Evolutionary conservation across 2,888 invertebrate genomes (phyloP).

Genomic region (Amiota communis): DNA sequence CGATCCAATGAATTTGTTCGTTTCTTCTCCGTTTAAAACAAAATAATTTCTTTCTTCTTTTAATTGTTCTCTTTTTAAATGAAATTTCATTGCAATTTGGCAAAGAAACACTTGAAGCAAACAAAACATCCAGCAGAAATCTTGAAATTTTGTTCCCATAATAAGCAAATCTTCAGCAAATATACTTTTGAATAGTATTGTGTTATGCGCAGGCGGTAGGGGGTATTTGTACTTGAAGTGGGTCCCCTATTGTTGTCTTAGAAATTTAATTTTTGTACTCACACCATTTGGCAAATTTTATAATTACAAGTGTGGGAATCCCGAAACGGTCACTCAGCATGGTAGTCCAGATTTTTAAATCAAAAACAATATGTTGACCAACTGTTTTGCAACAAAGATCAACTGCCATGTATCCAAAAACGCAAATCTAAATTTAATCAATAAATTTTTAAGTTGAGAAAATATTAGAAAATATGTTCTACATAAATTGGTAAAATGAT

Average conservation of each 20-base stretch:
- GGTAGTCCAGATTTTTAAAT: background rate
- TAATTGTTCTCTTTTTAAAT: no score
- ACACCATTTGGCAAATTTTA: background rate
- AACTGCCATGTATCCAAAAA: no score
- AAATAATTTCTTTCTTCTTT: no score
- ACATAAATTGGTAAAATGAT: no score
- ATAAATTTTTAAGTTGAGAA: no score
- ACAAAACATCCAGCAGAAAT: no score
- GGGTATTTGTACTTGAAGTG: background rate
- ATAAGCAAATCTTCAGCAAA: constrained; percentile 5
- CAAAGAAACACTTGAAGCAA: background rate
- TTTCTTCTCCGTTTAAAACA: no score
- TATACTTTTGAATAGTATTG: background rate
- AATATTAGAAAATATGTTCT: no score
- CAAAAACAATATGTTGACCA: background rate
- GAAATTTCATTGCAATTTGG: background rate
- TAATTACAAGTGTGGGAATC: constrained; percentile 26
- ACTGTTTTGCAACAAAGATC: background rate
- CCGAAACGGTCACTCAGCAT: constrained; percentile 16
- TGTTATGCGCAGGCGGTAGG: background rate
- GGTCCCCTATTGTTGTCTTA: constrained; percentile 6
- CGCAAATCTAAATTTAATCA: no score
- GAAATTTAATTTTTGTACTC: background rate
- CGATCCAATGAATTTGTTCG: no score
- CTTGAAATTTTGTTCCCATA: constrained; percentile 17